Conservation (phyloP, 2,888 invertebrate genomes). For the Nemotelus pantherinus region DNA sequence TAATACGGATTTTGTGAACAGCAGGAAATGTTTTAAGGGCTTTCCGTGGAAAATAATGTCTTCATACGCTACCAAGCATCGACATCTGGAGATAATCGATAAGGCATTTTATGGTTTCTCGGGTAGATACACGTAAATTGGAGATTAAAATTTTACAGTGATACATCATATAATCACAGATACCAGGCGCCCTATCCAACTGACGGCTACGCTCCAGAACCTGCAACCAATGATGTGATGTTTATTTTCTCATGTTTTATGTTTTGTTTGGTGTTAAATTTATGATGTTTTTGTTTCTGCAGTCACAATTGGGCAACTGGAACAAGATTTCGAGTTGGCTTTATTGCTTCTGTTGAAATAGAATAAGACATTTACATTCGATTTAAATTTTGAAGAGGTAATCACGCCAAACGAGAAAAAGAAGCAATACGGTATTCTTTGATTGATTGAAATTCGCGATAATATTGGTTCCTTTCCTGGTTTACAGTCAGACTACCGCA, state of each 20-base stretch:
- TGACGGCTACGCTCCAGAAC: neutral
- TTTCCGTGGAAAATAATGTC: slow-evolving; percentile 20
- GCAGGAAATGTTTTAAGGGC: slow-evolving; percentile 20
- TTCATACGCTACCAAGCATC: neutral
- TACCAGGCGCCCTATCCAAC: neutral
- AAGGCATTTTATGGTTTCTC: slow-evolving; percentile 22
- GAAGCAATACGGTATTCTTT: neutral
- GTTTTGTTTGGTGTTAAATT: no score
- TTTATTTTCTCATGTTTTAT: neutral
- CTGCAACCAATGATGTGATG: neutral
- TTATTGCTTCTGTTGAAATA: neutral
- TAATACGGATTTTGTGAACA: slow-evolving; percentile 18
- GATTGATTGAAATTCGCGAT: neutral
- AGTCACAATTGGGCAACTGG: no score
- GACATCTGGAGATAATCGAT: slow-evolving; percentile 26
- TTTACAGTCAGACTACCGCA: neutral
- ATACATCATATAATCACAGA: neutral
- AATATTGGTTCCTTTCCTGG: neutral
- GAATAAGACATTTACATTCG: neutral
- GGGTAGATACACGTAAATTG: neutral
- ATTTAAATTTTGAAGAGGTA: no score
- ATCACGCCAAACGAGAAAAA: no score
- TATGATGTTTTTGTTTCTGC: no score
- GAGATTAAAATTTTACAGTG: slow-evolving; percentile 7
- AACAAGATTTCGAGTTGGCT: no score